Evolutionary conservation across 1,140 invertebrate species (phyloP), one percentile per base, ranked within the genome.

Genomic region (Calliphora vicina): DNA sequence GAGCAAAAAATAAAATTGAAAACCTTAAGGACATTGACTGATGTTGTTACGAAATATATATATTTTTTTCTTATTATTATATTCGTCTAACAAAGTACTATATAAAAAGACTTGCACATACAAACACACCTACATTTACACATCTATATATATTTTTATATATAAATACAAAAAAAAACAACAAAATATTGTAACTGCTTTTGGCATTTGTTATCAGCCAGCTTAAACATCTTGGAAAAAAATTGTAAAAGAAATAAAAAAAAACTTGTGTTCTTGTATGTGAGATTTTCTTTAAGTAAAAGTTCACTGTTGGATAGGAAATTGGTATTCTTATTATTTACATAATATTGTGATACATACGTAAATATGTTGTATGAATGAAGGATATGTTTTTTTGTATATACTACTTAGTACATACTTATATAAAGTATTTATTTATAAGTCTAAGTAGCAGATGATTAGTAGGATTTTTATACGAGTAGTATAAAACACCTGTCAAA

Each of bases 11-110:
- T 9, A 78, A 78, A 78, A 78, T 23, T 43, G 20, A 78, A 35
- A 43, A 43, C 74, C 74, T 78, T 78, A 45, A 78, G 74, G 74
- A 78, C 74, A 78, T 43, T 78, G 74, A 78, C 74, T 78, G 74
- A 78, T 78, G 35, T 78, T 78, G 74, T 78, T 78, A 78, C 74
- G 35, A 78, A 78, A 78, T 35, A 35, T 35, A 10, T 50, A 50
- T 78, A 78, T 67, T 67, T 67, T 67, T 50, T 50, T 50, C 5
- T 8, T 35, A 35, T 35, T 50, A 50, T 50, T 50, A 50, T 50
- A 17, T 50, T 50, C 45, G 45, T 50, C 45, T 50, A 50, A 50
- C 13, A n/a, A n/a, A 50, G 45, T 50, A 50, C 45, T 50, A 50
- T 50, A 50, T 50, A 50, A 17, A 50, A 13, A n/a, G 17, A 50